Percentiles rank a stretch among this genome's conserved stretches.
Evolutionary conservation across 2,797 vertebrate species (phyloP).

Genomic region (Aphelocoma californica): DNA sequence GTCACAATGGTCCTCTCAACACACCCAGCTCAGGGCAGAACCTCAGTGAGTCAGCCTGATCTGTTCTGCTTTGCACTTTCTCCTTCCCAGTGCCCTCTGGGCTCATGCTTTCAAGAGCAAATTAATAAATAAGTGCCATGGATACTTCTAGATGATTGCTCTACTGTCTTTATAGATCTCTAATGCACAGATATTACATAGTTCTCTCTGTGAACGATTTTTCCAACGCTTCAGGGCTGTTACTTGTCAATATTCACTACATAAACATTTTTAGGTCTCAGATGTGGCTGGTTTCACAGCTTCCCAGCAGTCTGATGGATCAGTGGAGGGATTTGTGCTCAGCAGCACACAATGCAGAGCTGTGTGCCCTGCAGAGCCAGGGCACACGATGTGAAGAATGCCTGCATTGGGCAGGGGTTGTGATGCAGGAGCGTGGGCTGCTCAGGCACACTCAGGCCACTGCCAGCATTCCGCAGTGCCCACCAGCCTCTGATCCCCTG

Average conservation of each 20-base stretch:
- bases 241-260: background rate
- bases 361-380: background rate
- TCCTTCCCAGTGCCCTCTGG: background rate
- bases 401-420: fast-evolving
- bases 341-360: background rate
- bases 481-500: background rate
- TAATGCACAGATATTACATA: background rate
- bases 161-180: background rate
- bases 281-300: background rate
- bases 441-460: background rate
- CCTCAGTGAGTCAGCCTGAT: background rate
- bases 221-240: background rate
- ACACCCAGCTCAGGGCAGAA: background rate
- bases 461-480: background rate
- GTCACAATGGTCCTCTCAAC: background rate
- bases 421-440: background rate
- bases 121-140: background rate
- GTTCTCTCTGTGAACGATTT: background rate
- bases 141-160: background rate
- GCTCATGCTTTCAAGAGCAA: background rate
- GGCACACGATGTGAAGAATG: background rate
- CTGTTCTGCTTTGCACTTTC: background rate
- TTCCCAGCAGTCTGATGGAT: background rate
- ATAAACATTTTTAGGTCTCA: background rate
- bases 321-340: background rate